Base-by-base conservation (phyloP, 2,888 invertebrate species). In the Netelia fuscicornis region DNA sequence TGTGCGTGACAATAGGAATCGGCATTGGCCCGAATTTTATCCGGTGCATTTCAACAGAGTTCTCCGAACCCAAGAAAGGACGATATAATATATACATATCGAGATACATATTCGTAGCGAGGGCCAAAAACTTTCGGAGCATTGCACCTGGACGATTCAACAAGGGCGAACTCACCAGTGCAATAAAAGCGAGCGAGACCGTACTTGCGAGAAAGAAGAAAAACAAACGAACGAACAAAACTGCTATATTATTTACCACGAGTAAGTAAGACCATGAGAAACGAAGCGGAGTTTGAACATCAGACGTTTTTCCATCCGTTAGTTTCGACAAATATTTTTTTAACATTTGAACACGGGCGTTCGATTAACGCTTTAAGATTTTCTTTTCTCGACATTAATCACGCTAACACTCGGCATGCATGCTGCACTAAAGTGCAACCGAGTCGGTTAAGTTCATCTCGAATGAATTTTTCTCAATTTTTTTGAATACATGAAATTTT, bases 131-230 rank as follows among this genome's bases (percentile, higher is more conserved):
- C 11, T 77, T 79, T 77, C 65, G 48, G 79, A 75, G 83, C 78
- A 74, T 67, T 79, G 79, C 79, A 83, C 79, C 83, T 83, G 79
- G 83, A 83, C 74, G 54, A 44, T 83, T 75, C 79, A 30, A 60
- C 25, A 72, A 81, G 80, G 71, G 74, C 56, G 72, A 76, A 67
- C 68, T 37, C 58, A 42, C 44, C 58, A 44, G 54, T 25, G 64
- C 23, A 72, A 52, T 42, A 42, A 44, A 56, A 64, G 17, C 9
- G 48, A 56, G 6, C 2, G 54, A 60, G 54, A 52, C 30, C 30
- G 30, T 30, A 2, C 30, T 0, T 30, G 5, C 5, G 42, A 68
- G 52, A 48, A 23, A 60, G 75, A 17, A 56, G 67, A 62, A 48
- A 74, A 58, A 44, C 13, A 30, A 60, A 76, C 74, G 52, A 54